Conservation (phyloP, 2,888 invertebrate genomes). For the Lasioglossum oenotherae region DNA sequence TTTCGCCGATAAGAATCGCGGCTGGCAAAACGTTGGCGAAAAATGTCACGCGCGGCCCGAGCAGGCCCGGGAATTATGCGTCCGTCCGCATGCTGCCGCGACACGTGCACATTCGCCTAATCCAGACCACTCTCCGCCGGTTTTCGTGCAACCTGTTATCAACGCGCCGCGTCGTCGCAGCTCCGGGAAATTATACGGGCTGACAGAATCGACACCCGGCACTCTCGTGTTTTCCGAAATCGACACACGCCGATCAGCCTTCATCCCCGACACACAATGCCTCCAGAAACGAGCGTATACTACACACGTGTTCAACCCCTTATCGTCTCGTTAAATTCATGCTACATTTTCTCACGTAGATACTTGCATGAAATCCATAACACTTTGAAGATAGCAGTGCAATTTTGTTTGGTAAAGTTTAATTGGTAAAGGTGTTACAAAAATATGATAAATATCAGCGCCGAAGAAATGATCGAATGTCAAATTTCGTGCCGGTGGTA, state of each 20-base stretch:
- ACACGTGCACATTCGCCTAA: not conserved
- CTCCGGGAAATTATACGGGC: not conserved
- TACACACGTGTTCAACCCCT: not conserved
- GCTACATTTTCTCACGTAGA: not conserved
- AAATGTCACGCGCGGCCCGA: not conserved
- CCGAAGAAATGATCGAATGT: not conserved
- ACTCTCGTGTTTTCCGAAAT: not conserved
- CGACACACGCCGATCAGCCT: not conserved
- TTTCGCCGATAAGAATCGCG: not conserved
- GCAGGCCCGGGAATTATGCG: not conserved
- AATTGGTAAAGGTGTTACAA: too few relatives aligned
- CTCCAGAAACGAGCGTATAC: not conserved
- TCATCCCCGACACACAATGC: not conserved
- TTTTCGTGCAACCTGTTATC: not conserved
- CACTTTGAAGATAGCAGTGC: not conserved
- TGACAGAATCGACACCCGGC: not conserved
- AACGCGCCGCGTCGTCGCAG: not conserved
- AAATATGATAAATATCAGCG: not conserved
- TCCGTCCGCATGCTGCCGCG: not conserved
- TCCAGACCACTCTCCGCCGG: not conserved
- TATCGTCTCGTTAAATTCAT: not conserved
- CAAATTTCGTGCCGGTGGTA: too few relatives aligned
- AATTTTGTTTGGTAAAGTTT: not conserved
- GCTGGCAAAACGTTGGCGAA: not conserved
- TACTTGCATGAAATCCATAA: not conserved